Evolutionary conservation across 1,140 invertebrate genomes (phyloP), one percentile per base, ranked within the genome.

Genomic region (Drosophila mojavensis): DNA sequence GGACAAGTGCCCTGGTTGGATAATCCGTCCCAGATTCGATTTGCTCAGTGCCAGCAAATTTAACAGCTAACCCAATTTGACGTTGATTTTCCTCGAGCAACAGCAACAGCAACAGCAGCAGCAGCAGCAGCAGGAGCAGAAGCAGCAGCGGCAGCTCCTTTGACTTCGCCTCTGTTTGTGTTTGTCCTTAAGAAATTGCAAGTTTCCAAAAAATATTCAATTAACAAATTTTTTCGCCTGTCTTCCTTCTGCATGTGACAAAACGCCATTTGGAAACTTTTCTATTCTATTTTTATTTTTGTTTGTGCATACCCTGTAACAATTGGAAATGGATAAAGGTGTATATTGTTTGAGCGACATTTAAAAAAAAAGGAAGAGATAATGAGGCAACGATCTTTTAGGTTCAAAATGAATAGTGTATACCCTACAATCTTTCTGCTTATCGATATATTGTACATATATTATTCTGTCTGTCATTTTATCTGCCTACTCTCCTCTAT

Each of bases 51-150:
- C 39, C 36, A 47, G 28, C 50, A 82, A 82, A 76, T 82, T 73
- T 65, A 70, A 63, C 65, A 77, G 67, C 70, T 88, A 86, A 86
- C 68, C 83, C 79, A 83, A 86, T 86, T 86, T 86, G 47, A 58
- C 75, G 71, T 82, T 82, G 71, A 74, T 82, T 72, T 78, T 63
- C 62, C 24, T 54, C 68, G 4, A 30, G 48, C 17, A 36, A 39
- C 30, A 39, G 36, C 36, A 39, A 39, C 9, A 39, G 36, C 36
- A 39, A 3, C 48, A 11, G 10, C 5, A 15, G 7, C 10, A 39
- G 10, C 24, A 10, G 9, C 56, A 39, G 51, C 56, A 43, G 45
- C 58, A 24, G 3, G 1, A 24, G 13, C 48, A 11, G 10, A 3
- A 15, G 11, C 36, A 39, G n/a, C 33, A 9, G 9, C 56, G 41